Evolutionary conservation across 2,888 invertebrate genomes (phyloP).

Genomic region (Atethmia centrago): DNA sequence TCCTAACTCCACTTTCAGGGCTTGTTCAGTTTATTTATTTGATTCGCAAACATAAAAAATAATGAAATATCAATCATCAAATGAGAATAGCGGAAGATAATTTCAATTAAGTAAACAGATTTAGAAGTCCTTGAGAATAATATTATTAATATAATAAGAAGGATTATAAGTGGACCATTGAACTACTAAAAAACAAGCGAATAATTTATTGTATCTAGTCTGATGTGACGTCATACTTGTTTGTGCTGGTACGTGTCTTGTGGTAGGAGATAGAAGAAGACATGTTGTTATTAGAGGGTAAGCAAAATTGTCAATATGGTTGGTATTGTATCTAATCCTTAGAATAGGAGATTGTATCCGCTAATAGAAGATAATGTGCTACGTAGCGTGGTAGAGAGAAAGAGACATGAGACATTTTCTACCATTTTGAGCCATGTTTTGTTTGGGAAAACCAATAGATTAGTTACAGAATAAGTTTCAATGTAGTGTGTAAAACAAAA

Average conservation of each 20-base stretch:
- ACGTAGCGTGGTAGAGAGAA: too few relatives aligned
- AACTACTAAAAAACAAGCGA: conserved; percentile 44
- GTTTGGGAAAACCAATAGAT: too few relatives aligned
- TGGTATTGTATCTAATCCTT: too few relatives aligned
- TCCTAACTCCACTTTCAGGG: conserved; percentile 8
- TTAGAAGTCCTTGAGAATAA: conserved; percentile 20
- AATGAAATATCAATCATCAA: conserved; percentile 42
- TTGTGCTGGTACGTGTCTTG: conserved; percentile 57
- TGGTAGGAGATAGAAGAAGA: conserved; percentile 10
- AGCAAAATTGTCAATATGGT: not conserved
- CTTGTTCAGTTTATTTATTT: conserved; percentile 47
- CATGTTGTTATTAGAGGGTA: not conserved
- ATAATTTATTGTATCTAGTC: conserved; percentile 50
- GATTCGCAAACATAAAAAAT: conserved; percentile 24
- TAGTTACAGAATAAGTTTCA: too few relatives aligned
- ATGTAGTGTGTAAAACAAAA: too few relatives aligned
- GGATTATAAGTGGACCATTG: conserved; percentile 7
- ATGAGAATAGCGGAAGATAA: conserved; percentile 38
- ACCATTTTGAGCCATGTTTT: too few relatives aligned
- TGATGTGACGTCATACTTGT: conserved; percentile 53
- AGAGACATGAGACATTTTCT: too few relatives aligned
- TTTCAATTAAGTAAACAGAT: conserved; percentile 26
- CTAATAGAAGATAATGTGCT: too few relatives aligned
- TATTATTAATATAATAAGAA: not conserved
- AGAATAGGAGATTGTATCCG: too few relatives aligned